Base-by-base conservation (phyloP, 2,888 invertebrate genomes). In the Gastrophysa polygoni region DNA sequence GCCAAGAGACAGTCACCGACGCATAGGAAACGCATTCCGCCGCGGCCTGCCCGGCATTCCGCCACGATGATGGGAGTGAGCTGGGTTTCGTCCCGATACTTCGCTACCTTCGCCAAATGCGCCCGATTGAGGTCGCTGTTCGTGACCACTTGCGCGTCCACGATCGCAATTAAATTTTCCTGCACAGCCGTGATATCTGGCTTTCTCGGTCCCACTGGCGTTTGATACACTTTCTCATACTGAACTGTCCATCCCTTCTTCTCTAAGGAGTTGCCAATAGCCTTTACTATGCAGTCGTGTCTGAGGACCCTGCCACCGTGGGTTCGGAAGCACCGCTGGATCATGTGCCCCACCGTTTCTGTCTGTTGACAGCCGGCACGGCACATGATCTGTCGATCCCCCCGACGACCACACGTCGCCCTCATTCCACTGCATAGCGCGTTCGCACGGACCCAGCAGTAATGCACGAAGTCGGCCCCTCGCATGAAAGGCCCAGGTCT, bases 201-300 rank as follows among this genome's bases (percentile, higher is more conserved):
- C n/a, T n/a, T n/a, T n/a, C n/a, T n/a, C n/a, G n/a, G n/a, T n/a
- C n/a, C n/a, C n/a, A n/a, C n/a, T n/a, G n/a, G n/a, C 21, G n/a
- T 47, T 4, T 32, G 29, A 10, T 32, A 32, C 8, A 32, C 8
- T 32, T 8, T 32, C 10, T 32, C 29, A 8, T 32, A 32, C 1
- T 5, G 6, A 4, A 32, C 21, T 1, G 3, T 18, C 18, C 47
- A 47, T 18, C 20, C 47, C 8, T 5, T 47, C 47, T 5, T 7
- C 4, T 20, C 10, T 10, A 18, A 7, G 1, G 47, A 18, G 20
- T 20, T 20, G 4, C 20, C 47, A 8, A 47, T 11, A 11, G 47
- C 47, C 47, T 47, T 47, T 14, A 18, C 47, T 20, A 47, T 47
- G 21, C 47, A 47, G 20, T 47, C 20, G n/a, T 47, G 18, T n/a